A percentile compares a stretch with the other conserved stretches of the same genome.
Conservation (phyloP, 2,888 invertebrate species). For the Heliconius erato region DNA sequence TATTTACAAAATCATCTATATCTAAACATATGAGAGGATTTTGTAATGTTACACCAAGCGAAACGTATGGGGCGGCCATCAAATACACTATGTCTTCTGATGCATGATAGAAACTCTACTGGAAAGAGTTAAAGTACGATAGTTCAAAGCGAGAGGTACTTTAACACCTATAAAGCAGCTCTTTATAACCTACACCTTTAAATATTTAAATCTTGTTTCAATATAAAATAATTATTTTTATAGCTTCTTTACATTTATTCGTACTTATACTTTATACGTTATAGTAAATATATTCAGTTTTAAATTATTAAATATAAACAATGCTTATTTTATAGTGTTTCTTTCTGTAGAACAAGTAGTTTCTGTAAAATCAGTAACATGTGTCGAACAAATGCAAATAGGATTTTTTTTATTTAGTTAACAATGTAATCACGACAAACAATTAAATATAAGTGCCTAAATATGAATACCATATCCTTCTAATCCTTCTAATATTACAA, state of each 20-base stretch:
- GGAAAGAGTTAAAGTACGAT: constrained; percentile 23
- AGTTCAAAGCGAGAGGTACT: constrained; percentile 27
- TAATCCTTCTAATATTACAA: no score
- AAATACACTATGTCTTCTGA: constrained; percentile 27
- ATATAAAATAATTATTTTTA: constrained; percentile 15
- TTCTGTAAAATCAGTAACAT: not conserved
- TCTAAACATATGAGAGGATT: not conserved
- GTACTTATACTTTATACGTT: not conserved
- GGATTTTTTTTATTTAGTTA: not conserved
- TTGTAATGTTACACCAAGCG: constrained; percentile 17
- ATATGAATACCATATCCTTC: no score
- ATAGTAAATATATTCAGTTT: not conserved
- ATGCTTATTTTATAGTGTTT: not conserved
- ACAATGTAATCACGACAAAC: not conserved
- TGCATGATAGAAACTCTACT: constrained; percentile 18
- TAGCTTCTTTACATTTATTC: not conserved
- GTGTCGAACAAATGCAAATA: not conserved
- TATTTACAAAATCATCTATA: not conserved
- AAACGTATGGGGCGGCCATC: constrained; percentile 10
- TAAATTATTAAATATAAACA: not conserved
- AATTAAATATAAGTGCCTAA: not conserved
- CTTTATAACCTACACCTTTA: constrained; percentile 15
- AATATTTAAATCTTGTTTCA: constrained; percentile 24
- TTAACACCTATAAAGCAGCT: constrained; percentile 17
- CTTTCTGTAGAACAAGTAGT: not conserved